A percentile compares a stretch with the other conserved stretches of the same genome.
These are phyloP conservation scores for Hestina assimilis DNA, from an alignment of 1,140 invertebrate species.

Conservation along the genomic window DNA sequence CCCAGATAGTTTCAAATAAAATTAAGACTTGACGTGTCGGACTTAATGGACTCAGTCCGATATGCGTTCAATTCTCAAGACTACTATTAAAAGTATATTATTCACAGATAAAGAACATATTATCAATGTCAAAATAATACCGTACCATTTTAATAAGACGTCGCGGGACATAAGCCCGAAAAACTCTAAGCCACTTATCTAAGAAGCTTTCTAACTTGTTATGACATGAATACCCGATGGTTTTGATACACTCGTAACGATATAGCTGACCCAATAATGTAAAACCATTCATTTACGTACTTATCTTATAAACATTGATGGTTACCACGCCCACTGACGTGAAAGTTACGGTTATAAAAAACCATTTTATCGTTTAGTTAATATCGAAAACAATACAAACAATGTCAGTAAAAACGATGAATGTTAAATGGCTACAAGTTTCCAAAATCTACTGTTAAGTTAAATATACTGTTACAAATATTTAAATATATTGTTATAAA, in stretches of 20 bases:
- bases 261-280: constrained; percentile 13
- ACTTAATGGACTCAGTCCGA: too few species aligned
- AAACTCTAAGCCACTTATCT: constrained; percentile 6
- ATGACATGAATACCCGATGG: constrained; percentile 14
- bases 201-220: constrained; percentile 19
- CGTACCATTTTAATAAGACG: too few species aligned
- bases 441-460: too few species aligned
- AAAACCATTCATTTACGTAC: constrained; percentile 18
- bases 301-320: constrained; percentile 22
- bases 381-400: background rate
- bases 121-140: background rate
- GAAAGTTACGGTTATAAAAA: constrained; percentile 12
- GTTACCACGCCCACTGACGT: constrained; percentile 11
- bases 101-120: background rate
- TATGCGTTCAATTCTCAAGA: background rate
- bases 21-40: too few species aligned
- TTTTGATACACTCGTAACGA: constrained; percentile 9
- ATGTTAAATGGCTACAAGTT: too few species aligned
- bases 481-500: too few species aligned
- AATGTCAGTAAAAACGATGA: too few species aligned
- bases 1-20: too few species aligned
- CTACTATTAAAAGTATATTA: background rate
- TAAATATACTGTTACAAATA: too few species aligned
- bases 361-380: background rate
- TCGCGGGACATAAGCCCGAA: background rate